Base-by-base conservation (phyloP, 2,113 vertebrate genomes). In the Paedocypris sp. region DNA sequence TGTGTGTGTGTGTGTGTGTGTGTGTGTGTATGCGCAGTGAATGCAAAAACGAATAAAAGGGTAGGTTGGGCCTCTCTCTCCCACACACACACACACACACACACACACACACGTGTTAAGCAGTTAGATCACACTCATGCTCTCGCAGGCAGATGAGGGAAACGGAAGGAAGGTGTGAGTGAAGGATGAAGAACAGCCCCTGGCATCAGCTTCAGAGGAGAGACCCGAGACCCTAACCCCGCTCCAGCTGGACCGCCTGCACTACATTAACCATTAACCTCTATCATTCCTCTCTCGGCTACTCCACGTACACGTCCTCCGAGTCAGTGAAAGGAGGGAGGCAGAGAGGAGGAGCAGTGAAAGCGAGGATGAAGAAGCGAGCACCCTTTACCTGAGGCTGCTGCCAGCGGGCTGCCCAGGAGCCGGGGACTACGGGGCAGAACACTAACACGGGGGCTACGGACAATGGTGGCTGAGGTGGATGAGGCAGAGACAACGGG, bases 381-480 rank as follows among this genome's bases (percentile, higher is more conserved):
- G 83, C 77, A 88, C 82, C 89, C 86, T 85, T 97, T 98, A 98
- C 95, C 95, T 97, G 94, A 95, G 89, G 95, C 93, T 94, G 92
- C 87, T 96, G 93, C 94, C 94, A 96, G 90, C 86, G 90, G 88
- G 85, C 89, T 92, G 90, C 89, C 90, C 86, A 86, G 88, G 85
- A 87, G 84, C 83, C 89, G 77, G 86, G 90, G 80, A 79, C 86
- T 94, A 97, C 83, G 78, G 89, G 88, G 89, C 89, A 92, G 82
- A 85, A 89, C 81, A 81, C 89, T 93, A 95, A 94, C 86, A 88
- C 88, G 87, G 82, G 89, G 89, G 80, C 85, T 86, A 92, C 80
- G 88, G 90, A 90, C 86, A 93, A 84, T 72, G 70, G 65, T 53
- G 57, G 66, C 70, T 53, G 72, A 81, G 78, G 75, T 62, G 39